phyloP scores from a whole-genome alignment of 2,797 vertebrate genomes.

The Squalus acanthias region DNA sequence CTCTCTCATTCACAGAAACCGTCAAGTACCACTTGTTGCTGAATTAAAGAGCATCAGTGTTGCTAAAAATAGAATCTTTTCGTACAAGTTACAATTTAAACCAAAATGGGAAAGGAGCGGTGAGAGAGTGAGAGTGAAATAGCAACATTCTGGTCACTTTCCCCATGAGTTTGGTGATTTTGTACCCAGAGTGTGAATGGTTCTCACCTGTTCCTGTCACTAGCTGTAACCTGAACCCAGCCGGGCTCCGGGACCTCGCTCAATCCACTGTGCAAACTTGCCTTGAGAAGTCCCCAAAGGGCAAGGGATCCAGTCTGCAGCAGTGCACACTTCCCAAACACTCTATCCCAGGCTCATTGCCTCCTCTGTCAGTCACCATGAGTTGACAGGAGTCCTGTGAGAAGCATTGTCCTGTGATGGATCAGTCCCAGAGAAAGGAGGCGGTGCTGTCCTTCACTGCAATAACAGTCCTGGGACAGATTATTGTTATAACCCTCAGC shows the following conservation, averaged over 20 bases:
- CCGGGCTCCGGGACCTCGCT: not conserved
- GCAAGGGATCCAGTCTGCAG: not conserved
- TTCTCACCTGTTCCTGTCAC: not conserved
- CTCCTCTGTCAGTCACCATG: not conserved
- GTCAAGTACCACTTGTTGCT: not conserved
- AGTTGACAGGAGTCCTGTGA: not conserved
- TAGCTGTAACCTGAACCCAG: not conserved
- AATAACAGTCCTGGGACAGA: not conserved
- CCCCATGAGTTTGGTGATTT: not conserved
- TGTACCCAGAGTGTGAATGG: not conserved
- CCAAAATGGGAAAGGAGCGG: not conserved
- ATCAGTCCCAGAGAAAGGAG: not conserved
- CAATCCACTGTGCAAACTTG: not conserved
- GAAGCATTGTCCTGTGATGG: not conserved
- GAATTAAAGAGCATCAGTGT: not conserved
- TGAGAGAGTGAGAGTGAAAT: not conserved
- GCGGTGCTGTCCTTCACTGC: not conserved
- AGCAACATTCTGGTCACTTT: no score
- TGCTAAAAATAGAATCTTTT: not conserved
- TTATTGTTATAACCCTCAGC: not conserved
- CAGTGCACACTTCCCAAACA: not conserved
- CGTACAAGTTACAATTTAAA: not conserved
- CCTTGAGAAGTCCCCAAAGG: not conserved
- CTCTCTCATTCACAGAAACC: not conserved
- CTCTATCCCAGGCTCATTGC: not conserved